Base-by-base conservation (phyloP, 2,888 invertebrate species). In the Megastigmus dorsalis region DNA sequence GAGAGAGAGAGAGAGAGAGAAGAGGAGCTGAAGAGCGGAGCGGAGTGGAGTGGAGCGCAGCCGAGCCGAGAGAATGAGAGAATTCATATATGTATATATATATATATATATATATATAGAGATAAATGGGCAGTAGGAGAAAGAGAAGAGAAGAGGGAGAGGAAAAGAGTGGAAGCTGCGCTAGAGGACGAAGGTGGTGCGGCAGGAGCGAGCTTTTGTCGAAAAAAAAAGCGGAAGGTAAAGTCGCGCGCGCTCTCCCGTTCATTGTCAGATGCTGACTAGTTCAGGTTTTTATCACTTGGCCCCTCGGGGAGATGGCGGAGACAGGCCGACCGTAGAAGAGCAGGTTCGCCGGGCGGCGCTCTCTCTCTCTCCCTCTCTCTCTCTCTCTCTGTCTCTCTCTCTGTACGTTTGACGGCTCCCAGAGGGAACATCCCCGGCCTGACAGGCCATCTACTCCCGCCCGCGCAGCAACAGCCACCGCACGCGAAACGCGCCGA, bases 231-330 rank as follows among this genome's bases (percentile, higher is more conserved):
- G 59, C n/a, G 72, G 28, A 73, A 62, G 79, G 75, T 74, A 79
- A 78, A 77, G 79, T 77, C 77, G 77, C 52, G 77, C 52, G 52
- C 52, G 3, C 26, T 52, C 52, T 52, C 52, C n/a, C 52, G 20
- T 82, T 82, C 81, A 83, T 84, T 82, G 82, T 82, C 80, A 80
- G 81, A 81, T 85, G 85, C 85, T 85, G 85, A 85, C 84, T 84
- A 80, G 82, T 81, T 80, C 79, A 71, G 79, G 83, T 85, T 85
- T 85, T 85, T 85, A 85, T 85, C 83, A 83, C 82, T 80, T 71
- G 52, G 80, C 78, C 81, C 83, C 81, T 79, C 26, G 28, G 69
- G 80, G 84, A 80, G 81, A 81, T 69, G 78, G 62, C 50, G 78
- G 77, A 83, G 81, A 80, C 81, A 82, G 80, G 78, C 70, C 74